phyloP scores from a whole-genome alignment of 2,797 vertebrate species.

The Centropyge bicolor region DNA sequence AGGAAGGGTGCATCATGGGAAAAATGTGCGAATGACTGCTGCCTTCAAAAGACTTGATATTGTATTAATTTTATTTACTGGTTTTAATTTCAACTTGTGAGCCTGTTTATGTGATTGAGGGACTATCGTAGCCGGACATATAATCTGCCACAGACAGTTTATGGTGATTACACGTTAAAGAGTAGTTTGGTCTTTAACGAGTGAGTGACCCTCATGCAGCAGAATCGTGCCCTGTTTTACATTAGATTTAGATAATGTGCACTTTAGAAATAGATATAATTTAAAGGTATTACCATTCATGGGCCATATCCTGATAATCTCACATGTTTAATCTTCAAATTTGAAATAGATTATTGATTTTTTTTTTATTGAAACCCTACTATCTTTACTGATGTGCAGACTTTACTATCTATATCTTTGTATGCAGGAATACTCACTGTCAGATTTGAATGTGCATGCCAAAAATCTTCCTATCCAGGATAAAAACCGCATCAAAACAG shows the following conservation, averaged over 20 bases:
- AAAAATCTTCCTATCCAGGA: neutral
- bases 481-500: neutral
- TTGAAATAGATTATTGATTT: neutral
- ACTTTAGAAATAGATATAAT: neutral
- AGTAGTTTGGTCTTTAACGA: neutral
- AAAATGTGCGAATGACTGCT: neutral
- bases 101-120: neutral
- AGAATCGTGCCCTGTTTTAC: neutral
- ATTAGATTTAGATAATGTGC: neutral
- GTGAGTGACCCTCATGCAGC: neutral
- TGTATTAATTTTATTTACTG: conserved; percentile 7
- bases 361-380: neutral
- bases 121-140: neutral
- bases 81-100: neutral
- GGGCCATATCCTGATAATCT: neutral
- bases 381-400: neutral
- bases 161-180: neutral
- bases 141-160: neutral
- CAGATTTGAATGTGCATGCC: neutral
- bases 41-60: neutral
- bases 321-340: neutral
- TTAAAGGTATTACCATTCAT: neutral
- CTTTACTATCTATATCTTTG: neutral
- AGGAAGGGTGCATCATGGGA: conserved; percentile 23
- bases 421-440: neutral